Conservation (phyloP, 2,113 vertebrate genomes). For the Erythrolamprus reginae region DNA sequence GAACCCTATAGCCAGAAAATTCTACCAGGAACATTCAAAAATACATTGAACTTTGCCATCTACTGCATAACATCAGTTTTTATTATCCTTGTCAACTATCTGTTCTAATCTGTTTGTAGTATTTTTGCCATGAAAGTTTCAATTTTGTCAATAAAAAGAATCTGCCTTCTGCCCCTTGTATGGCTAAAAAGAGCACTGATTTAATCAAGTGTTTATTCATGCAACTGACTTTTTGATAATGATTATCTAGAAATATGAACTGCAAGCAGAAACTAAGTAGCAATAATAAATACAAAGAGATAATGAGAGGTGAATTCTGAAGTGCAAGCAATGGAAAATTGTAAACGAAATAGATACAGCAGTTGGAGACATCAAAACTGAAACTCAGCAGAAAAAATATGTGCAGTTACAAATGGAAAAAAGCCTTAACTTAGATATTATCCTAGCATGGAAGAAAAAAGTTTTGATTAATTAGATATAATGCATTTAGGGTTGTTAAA, state of each 20-base stretch:
- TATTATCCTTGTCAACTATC: not conserved
- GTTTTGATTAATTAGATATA: not conserved
- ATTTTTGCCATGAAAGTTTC: not conserved
- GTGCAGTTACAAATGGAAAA: not conserved
- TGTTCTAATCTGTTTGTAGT: not conserved
- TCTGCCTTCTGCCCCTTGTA: not conserved
- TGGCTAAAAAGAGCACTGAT: not conserved
- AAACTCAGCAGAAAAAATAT: not conserved
- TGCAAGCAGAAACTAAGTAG: conserved; percentile 5
- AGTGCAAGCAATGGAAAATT: not conserved
- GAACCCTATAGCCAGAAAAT: not conserved
- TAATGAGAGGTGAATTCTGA: not conserved
- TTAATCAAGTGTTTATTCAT: conserved; percentile 13
- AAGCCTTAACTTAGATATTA: not conserved
- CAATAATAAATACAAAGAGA: not conserved
- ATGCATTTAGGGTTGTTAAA: not conserved
- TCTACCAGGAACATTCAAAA: not conserved
- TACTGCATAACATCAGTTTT: not conserved
- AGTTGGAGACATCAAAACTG: not conserved
- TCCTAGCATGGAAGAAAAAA: not conserved
- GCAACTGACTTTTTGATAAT: not conserved
- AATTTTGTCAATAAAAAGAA: not conserved
- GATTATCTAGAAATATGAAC: not conserved
- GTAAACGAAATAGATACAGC: not conserved
- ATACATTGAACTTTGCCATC: not conserved